Evolutionary conservation across 2,888 invertebrate genomes (phyloP).

Genomic region (Yponomeuta plumbellus): DNA sequence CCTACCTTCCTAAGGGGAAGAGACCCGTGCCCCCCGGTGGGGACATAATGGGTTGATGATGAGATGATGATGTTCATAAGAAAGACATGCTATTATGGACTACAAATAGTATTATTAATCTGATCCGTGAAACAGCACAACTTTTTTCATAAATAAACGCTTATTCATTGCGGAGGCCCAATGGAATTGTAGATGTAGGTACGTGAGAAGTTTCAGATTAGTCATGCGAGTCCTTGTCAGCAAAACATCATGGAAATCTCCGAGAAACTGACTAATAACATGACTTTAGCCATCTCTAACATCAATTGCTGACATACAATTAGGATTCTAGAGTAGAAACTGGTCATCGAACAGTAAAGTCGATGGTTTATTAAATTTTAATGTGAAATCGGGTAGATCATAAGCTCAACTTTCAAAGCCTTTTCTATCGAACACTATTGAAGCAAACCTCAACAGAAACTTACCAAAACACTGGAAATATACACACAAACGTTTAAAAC

Average conservation of each 20-base stretch:
- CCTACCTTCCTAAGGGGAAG: too few species aligned
- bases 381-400: slow-evolving; percentile 7
- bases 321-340: neutral
- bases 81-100: too few species aligned
- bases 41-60: too few species aligned
- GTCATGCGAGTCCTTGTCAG: neutral
- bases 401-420: slow-evolving; percentile 7
- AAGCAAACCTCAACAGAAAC: neutral
- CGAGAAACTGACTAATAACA: neutral
- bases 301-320: neutral
- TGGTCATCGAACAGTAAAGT: neutral
- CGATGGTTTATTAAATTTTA: slow-evolving; percentile 6
- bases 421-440: neutral
- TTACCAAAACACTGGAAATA: slow-evolving; percentile 26
- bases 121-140: neutral
- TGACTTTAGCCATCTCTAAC: neutral
- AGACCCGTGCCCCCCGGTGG: too few species aligned
- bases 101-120: too few species aligned
- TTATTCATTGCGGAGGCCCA: neutral
- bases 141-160: neutral
- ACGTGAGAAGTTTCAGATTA: neutral
- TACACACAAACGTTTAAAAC: slow-evolving; percentile 16
- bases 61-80: too few species aligned
- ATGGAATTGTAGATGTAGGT: neutral
- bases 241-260: neutral